These are phyloP conservation scores for Azemiops feae DNA, from an alignment of 2,113 vertebrate genomes.

Conservation along the genomic window DNA sequence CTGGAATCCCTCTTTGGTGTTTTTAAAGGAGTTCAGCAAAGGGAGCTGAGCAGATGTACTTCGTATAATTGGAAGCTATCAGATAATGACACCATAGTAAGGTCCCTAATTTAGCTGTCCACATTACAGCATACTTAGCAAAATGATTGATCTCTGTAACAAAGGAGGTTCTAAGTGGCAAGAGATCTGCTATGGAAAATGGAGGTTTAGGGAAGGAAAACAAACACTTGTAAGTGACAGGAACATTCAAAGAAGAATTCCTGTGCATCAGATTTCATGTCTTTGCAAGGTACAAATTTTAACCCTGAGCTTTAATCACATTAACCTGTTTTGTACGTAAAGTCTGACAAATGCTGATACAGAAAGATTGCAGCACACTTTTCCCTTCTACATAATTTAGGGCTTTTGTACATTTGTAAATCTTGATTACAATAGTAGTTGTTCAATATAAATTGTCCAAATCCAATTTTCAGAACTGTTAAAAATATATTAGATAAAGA, in stretches of 20 bases:
- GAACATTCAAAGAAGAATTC: slow-evolving; percentile 1
- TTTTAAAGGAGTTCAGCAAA: neutral
- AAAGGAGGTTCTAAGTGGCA: neutral
- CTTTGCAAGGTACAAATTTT: slow-evolving; percentile 3
- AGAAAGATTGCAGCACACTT: neutral
- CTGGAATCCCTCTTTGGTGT: neutral
- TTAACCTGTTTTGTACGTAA: neutral
- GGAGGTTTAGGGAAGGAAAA: neutral
- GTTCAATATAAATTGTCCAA: neutral
- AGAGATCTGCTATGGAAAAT: neutral
- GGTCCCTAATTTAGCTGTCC: neutral
- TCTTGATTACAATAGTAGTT: neutral
- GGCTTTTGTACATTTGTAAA: neutral
- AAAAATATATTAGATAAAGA: neutral
- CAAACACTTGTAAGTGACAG: neutral
- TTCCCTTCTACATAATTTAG: neutral
- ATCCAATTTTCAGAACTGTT: neutral
- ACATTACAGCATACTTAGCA: neutral
- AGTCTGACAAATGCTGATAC: neutral
- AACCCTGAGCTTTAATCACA: neutral
- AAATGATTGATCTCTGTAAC: slow-evolving; percentile 3
- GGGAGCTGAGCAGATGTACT: neutral
- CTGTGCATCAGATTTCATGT: neutral
- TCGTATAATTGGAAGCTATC: neutral
- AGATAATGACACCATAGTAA: neutral